Evolutionary conservation across 2,113 vertebrate species (phyloP).

Genomic region (Psilopsiagon aymara): DNA sequence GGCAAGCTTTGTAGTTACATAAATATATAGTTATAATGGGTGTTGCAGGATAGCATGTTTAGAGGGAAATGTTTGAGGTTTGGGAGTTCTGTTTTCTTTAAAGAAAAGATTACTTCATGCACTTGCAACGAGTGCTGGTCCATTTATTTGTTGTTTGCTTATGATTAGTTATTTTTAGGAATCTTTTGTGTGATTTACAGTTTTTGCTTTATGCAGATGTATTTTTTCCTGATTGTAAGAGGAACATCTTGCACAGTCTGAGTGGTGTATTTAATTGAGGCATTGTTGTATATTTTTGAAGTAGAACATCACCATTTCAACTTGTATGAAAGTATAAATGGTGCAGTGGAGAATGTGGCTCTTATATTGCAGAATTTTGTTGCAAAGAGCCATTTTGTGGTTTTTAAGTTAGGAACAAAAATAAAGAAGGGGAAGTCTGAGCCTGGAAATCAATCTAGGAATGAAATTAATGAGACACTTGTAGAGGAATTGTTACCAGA

Average conservation of each 20-base stretch:
- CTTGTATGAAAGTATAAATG: background rate
- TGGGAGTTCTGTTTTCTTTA: background rate
- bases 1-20: background rate
- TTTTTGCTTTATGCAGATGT: background rate
- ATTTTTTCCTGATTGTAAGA: background rate
- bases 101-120: background rate
- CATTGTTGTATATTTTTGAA: background rate
- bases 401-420: background rate
- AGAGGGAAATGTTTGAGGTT: background rate
- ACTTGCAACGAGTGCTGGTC: background rate
- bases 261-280: background rate
- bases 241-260: background rate
- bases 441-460: background rate
- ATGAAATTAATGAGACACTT: background rate
- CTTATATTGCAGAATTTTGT: background rate
- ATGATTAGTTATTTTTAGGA: background rate
- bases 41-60: background rate
- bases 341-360: background rate
- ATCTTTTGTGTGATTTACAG: background rate
- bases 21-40: background rate
- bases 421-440: background rate
- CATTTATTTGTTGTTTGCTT: background rate
- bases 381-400: background rate
- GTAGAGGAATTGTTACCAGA: background rate
- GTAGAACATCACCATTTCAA: background rate